Percentiles rank a stretch among this genome's conserved stretches.
Conservation (phyloP, 2,113 vertebrate species). For the Petrocephalus zakoni region DNA sequence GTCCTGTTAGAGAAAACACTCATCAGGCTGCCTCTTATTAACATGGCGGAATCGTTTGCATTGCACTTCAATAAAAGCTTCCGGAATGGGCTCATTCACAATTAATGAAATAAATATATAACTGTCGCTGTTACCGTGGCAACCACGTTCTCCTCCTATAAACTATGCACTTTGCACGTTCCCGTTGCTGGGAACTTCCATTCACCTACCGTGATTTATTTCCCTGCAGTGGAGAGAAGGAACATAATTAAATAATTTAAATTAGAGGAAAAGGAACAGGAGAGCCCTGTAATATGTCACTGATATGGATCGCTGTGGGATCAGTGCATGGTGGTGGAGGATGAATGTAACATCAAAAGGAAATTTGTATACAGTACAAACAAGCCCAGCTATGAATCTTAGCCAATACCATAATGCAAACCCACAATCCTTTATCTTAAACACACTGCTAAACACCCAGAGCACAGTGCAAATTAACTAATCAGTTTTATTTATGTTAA, state of each 20-base stretch:
- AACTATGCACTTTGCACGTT: background rate
- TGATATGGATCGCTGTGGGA: background rate
- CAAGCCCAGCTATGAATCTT: background rate
- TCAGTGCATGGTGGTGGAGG: background rate
- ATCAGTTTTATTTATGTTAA: background rate
- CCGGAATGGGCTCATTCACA: background rate
- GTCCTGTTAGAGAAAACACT: background rate
- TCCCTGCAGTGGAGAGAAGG: background rate
- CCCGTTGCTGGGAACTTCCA: background rate
- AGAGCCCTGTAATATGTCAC: background rate
- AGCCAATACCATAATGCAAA: background rate
- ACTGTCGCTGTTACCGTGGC: background rate
- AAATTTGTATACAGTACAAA: background rate
- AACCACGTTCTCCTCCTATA: background rate
- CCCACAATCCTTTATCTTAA: background rate
- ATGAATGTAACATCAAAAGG: background rate
- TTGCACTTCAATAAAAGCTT: background rate
- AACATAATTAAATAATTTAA: background rate
- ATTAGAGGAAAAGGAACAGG: background rate
- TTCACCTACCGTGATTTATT: background rate
- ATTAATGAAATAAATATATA: background rate
- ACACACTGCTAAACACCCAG: background rate
- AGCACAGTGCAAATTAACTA: background rate
- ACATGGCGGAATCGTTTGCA: background rate
- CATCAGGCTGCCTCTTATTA: background rate